Evolutionary conservation across 2,113 vertebrate species (phyloP).

Genomic region (Proteles cristata): DNA sequence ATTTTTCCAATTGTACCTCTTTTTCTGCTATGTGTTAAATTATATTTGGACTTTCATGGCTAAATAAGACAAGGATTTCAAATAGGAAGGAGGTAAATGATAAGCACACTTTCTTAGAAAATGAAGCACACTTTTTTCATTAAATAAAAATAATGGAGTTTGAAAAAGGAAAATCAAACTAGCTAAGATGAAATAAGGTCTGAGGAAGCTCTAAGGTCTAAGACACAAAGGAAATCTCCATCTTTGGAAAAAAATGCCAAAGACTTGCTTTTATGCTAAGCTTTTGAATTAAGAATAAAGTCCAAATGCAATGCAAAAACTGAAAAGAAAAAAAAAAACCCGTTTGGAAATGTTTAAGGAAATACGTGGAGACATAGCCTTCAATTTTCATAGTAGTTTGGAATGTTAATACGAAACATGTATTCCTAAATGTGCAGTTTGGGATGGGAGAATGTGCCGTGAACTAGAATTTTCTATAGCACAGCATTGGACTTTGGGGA

Average conservation of each 20-base stretch:
- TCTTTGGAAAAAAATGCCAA: neutral
- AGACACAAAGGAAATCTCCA: neutral
- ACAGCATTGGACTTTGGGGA: neutral
- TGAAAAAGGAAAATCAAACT: neutral
- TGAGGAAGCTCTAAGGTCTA: neutral
- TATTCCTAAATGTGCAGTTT: neutral
- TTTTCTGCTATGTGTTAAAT: neutral
- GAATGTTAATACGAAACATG: slow-evolving; percentile 40
- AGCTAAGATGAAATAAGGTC: neutral
- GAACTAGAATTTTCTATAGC: neutral
- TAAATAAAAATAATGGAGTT: neutral
- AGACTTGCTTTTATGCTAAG: neutral
- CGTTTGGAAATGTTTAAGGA: slow-evolving; percentile 24
- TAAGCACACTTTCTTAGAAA: neutral
- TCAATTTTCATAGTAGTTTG: neutral
- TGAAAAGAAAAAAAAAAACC: neutral
- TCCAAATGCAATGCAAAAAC: neutral
- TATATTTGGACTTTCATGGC: neutral
- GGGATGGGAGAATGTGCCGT: neutral
- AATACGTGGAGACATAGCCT: neutral
- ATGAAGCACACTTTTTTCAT: neutral
- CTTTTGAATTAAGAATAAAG: slow-evolving; percentile 7
- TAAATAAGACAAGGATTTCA: neutral
- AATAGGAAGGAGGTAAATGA: neutral
- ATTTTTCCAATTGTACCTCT: neutral